A percentile compares a stretch with the other conserved stretches of the same genome.
Conservation (phyloP, 2,888 invertebrate species). For the Alentia gelatinosa region DNA sequence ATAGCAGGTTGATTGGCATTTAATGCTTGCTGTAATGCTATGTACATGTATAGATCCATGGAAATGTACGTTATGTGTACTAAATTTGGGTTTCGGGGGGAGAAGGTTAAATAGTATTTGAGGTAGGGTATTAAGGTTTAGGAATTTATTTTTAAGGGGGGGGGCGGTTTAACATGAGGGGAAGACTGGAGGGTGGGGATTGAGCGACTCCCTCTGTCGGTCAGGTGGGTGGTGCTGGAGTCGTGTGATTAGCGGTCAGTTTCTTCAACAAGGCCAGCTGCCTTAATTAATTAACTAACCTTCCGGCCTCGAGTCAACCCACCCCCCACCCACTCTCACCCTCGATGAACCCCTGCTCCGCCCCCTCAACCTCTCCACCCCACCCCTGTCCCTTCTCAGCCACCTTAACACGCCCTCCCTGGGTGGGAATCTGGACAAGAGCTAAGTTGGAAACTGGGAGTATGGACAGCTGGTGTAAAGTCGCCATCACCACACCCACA, state of each 20-base stretch:
- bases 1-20: no score
- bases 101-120: neutral
- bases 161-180: neutral
- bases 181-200: neutral
- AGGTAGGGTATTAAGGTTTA: no score
- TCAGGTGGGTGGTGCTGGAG: neutral
- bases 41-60: neutral
- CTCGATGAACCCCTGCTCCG: neutral
- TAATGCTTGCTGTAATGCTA: no score
- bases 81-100: neutral
- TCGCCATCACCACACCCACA: neutral
- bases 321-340: neutral
- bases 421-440: no score
- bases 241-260: constrained; percentile 23
- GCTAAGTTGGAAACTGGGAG: no score
- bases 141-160: no score
- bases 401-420: no score
- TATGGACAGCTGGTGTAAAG: neutral
- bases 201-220: neutral
- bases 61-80: neutral
- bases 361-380: neutral
- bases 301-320: neutral
- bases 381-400: neutral
- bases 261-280: constrained; percentile 28
- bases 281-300: constrained; percentile 13